Conservation (phyloP, 2,888 invertebrate genomes). For the Drosophila meridiana region DNA sequence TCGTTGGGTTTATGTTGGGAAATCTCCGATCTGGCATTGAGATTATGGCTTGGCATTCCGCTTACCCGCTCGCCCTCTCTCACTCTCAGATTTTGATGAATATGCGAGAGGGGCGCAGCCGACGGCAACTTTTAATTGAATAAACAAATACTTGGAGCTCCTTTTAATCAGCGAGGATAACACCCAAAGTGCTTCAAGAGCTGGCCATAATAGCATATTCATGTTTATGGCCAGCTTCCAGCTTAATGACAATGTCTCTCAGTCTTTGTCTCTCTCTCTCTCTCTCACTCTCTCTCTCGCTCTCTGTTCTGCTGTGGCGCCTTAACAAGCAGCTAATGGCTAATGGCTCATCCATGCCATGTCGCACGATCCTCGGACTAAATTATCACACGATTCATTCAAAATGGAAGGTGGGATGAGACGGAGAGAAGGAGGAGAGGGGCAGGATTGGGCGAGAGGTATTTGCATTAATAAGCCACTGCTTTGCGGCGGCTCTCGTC, state of each 20-base stretch:
- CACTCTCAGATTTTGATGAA: slow-evolving; percentile 43
- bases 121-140: slow-evolving; percentile 50
- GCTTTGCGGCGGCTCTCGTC: slow-evolving; percentile 27
- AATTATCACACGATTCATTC: slow-evolving; percentile 42
- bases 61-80: not conserved
- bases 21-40: slow-evolving; percentile 52
- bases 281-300: slow-evolving; percentile 14
- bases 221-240: slow-evolving; percentile 65
- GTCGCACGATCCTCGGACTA: slow-evolving; percentile 36
- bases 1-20: slow-evolving; percentile 70
- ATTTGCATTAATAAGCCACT: slow-evolving; percentile 54
- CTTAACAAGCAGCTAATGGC: slow-evolving; percentile 74
- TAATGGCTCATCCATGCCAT: slow-evolving; percentile 74
- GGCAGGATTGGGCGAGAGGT: not conserved
- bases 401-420: not conserved
- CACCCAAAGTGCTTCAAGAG: slow-evolving; percentile 42
- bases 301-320: slow-evolving; percentile 21
- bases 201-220: slow-evolving; percentile 75
- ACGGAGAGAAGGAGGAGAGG: too few species aligned
- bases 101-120: slow-evolving; percentile 33
- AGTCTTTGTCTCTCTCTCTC: slow-evolving; percentile 9
- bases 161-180: slow-evolving; percentile 57
- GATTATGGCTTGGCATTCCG: slow-evolving; percentile 36
- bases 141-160: slow-evolving; percentile 46
- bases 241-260: slow-evolving; percentile 47